A percentile compares a stretch with the other conserved stretches of the same genome.
These are phyloP conservation scores for Nestor notabilis DNA, from an alignment of 2,113 vertebrate species.

Conservation along the genomic window DNA sequence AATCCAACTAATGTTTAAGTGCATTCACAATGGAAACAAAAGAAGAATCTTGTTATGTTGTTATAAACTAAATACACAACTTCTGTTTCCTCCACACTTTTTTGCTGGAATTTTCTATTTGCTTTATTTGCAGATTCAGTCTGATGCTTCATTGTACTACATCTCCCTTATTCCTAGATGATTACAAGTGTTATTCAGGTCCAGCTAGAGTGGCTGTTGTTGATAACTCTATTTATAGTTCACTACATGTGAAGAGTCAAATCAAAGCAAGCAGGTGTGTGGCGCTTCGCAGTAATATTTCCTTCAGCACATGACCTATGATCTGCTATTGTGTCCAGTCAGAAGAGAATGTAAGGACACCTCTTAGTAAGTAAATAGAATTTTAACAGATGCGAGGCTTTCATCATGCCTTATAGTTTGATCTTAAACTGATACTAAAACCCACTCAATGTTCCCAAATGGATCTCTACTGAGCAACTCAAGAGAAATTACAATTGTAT, in stretches of 20 bases:
- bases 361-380: not conserved
- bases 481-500: not conserved
- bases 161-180: not conserved
- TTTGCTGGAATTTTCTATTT: not conserved
- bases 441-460: not conserved
- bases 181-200: not conserved
- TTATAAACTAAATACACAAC: not conserved
- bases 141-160: not conserved
- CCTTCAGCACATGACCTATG: not conserved
- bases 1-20: not conserved
- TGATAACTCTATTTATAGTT: not conserved
- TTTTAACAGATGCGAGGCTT: not conserved
- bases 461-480: not conserved
- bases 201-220: not conserved
- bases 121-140: not conserved
- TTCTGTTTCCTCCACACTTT: not conserved
- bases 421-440: not conserved
- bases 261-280: not conserved
- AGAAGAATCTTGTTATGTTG: rapidly evolving
- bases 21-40: not conserved
- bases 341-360: not conserved
- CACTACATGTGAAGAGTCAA: not conserved
- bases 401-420: not conserved
- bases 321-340: not conserved
- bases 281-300: not conserved